phyloP scores from a whole-genome alignment of 2,888 invertebrate genomes.

The Ennomos fuscantarius region DNA sequence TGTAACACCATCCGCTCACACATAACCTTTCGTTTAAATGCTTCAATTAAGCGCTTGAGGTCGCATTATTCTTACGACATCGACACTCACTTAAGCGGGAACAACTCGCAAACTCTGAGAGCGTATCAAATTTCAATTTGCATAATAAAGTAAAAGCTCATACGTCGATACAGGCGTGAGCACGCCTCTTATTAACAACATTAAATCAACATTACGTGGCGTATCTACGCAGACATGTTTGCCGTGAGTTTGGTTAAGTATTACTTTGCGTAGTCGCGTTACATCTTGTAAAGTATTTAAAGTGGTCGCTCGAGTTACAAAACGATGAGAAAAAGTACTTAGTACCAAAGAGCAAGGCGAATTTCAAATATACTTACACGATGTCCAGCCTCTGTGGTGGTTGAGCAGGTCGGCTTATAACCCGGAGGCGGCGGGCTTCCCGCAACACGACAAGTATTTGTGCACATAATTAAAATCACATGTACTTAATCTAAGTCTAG shows the following conservation, averaged over 20 bases:
- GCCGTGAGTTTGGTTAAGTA: conserved; percentile 42
- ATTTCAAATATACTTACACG: no score
- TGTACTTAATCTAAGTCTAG: no score
- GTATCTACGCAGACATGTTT: conserved; percentile 60
- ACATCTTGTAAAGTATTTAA: conserved; percentile 25
- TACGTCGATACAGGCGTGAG: conserved; percentile 64
- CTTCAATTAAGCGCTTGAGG: conserved; percentile 46
- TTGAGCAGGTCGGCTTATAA: no score
- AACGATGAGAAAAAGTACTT: conserved; percentile 5
- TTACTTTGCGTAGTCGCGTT: conserved; percentile 15
- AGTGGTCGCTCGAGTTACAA: conserved; percentile 18
- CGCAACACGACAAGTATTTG: no score
- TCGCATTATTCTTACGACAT: conserved; percentile 50
- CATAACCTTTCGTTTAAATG: conserved; percentile 40
- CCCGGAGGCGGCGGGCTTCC: no score
- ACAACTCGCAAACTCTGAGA: conserved; percentile 59
- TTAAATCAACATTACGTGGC: conserved; percentile 73
- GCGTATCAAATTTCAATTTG: conserved; percentile 74
- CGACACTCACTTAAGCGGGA: conserved; percentile 48
- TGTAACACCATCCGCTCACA: conserved; percentile 34
- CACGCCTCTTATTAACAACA: conserved; percentile 68
- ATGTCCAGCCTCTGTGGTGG: no score
- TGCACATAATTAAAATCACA: no score
- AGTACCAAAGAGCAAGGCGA: conserved; percentile 12
- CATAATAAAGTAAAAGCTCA: conserved; percentile 74